Base-by-base conservation (phyloP, 2,888 invertebrate species). In the Scaptodrosophila latifasciaeformis region DNA sequence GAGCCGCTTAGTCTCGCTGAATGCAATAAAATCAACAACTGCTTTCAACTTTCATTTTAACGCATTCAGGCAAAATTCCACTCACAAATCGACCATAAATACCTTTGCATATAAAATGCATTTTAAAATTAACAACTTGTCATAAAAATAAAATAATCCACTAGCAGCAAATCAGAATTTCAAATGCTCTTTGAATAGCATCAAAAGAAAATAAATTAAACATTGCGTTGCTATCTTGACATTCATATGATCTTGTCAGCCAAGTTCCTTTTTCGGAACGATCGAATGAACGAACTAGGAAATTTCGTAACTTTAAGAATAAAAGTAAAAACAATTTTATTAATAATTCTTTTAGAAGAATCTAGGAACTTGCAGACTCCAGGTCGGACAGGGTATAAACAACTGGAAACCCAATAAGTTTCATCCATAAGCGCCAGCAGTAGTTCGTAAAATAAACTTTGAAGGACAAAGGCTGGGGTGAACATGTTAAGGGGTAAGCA, bases 371-470 rank as follows among this genome's bases (percentile, higher is more conserved):
- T n/a, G n/a, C n/a, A n/a, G n/a, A n/a, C n/a, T n/a, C n/a, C n/a
- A n/a, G n/a, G n/a, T n/a, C n/a, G n/a, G n/a, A n/a, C n/a, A n/a
- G n/a, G n/a, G n/a, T n/a, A n/a, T n/a, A n/a, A n/a, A n/a, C n/a
- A n/a, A n/a, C n/a, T n/a, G n/a, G n/a, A n/a, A n/a, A n/a, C n/a
- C n/a, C n/a, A 31, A 39, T 42, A 39, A 45, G 18, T 39, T 34
- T 19, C n/a, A n/a, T 19, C 49, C 27, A 37, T 19, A 46, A 54
- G 43, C 30, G 21, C 34, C 58, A 62, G 29, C 52, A 44, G 40
- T 50, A 39, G 55, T 49, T n/a, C 70, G 60, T 71, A 76, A 75
- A 71, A 60, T 56, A 71, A 59, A 67, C 61, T 67, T 66, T 45
- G 59, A 54, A 53, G 62, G 19, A 7, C 54, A 45, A 59, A 52